Evolutionary conservation across 35 echinoderm and acorn worm species (phyloP).

Genomic region (Eucidaris tribuloides): DNA sequence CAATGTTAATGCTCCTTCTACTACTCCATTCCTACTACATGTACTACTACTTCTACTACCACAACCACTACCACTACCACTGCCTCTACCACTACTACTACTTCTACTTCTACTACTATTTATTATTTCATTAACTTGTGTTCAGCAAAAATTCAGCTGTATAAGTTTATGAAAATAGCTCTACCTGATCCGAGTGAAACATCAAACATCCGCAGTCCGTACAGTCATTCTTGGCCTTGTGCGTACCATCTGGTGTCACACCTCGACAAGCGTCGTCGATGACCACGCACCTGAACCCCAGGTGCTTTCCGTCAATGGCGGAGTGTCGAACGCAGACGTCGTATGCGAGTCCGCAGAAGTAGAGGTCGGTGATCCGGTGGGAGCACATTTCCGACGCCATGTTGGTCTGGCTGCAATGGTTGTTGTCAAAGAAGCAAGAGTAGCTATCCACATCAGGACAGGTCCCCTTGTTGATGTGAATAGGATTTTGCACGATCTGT

Average conservation of each 20-base stretch:
- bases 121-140: too few relatives aligned
- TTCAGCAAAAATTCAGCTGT: too few relatives aligned
- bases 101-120: too few relatives aligned
- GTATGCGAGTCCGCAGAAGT: constrained; percentile 77
- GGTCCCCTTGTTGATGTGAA: constrained; percentile 52
- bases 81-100: too few relatives aligned
- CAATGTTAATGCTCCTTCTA: too few relatives aligned
- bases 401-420: constrained; percentile 28
- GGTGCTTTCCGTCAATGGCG: constrained; percentile 51
- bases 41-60: too few relatives aligned
- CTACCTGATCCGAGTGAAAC: neutral
- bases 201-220: neutral
- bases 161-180: too few relatives aligned
- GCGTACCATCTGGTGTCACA: neutral
- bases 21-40: too few relatives aligned
- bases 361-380: constrained; percentile 62
- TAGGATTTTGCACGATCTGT: constrained; percentile 49
- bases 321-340: constrained; percentile 75
- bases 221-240: constrained; percentile 10
- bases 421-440: constrained; percentile 76
- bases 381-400: constrained; percentile 7
- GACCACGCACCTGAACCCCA: constrained; percentile 59
- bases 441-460: constrained; percentile 71
- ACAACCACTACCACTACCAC: too few relatives aligned
- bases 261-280: constrained; percentile 66